phyloP scores from a whole-genome alignment of 2,888 invertebrate genomes.

The Nephrotoma appendiculata region DNA sequence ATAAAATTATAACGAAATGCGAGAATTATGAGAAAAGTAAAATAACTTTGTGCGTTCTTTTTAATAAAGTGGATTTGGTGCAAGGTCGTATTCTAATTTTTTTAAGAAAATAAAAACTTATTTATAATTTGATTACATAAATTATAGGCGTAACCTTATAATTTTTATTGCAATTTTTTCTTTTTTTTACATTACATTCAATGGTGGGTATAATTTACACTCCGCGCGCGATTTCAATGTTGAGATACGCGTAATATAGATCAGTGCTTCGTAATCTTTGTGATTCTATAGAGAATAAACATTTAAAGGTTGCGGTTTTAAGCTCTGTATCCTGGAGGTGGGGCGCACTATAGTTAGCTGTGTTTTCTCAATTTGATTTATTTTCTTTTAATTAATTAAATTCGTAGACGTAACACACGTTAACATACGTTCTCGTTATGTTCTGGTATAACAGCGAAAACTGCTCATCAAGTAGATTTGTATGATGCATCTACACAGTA shows the following conservation, averaged over 20 bases:
- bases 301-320: too few species aligned
- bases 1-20: background rate
- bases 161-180: background rate
- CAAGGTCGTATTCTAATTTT: background rate
- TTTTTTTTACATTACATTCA: background rate
- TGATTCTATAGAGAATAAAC: too few species aligned
- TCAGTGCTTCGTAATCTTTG: background rate
- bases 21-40: background rate
- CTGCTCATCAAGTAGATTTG: too few species aligned
- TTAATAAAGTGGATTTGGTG: background rate
- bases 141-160: background rate
- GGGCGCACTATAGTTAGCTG: too few species aligned
- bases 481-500: too few species aligned
- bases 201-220: background rate
- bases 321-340: too few species aligned
- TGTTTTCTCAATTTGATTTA: too few species aligned
- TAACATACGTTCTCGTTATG: too few species aligned
- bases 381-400: too few species aligned
- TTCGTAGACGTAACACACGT: too few species aligned
- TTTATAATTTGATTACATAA: background rate
- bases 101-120: background rate
- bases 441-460: too few species aligned
- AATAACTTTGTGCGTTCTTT: background rate
- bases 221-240: background rate
- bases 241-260: background rate